Percentiles rank a stretch among this genome's conserved stretches.
These are phyloP conservation scores for Parazoanthus darwini DNA, from an alignment of 92 coral and sea anemone genomes.

Conservation along the genomic window DNA sequence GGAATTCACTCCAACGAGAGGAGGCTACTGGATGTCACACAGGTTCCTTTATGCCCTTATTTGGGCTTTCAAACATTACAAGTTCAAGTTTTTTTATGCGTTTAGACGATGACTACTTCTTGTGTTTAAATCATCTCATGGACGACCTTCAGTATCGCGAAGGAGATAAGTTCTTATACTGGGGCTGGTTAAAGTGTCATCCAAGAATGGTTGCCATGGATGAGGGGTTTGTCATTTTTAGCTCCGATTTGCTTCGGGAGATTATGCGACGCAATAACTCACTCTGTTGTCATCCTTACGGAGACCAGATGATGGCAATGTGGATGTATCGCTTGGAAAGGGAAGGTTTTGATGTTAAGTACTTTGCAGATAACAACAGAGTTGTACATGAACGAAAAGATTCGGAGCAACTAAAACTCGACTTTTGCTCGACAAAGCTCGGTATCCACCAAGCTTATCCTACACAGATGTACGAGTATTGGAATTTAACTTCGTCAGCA, in stretches of 20 bases:
- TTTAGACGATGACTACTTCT: constrained; percentile 64
- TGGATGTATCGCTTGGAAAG: constrained; percentile 47
- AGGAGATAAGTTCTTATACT: constrained; percentile 43
- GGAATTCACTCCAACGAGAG: constrained; percentile 51
- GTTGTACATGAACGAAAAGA: constrained; percentile 29
- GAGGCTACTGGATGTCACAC: constrained; percentile 54
- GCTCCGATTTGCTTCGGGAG: constrained; percentile 46
- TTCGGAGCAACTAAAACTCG: background rate
- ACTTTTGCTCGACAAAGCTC: constrained; percentile 39
- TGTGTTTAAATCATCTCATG: constrained; percentile 58
- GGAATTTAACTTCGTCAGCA: constrained; percentile 50
- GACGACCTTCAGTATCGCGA: constrained; percentile 54
- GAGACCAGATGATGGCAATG: constrained; percentile 65
- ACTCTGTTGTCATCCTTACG: constrained; percentile 53
- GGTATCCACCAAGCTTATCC: constrained; percentile 69
- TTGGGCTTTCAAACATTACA: constrained; percentile 59
- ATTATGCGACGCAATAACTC: constrained; percentile 52
- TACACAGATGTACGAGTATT: constrained; percentile 45
- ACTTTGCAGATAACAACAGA: constrained; percentile 53
- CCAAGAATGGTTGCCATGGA: constrained; percentile 68
- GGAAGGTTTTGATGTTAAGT: constrained; percentile 48
- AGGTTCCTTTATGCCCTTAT: constrained; percentile 51
- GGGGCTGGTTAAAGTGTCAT: constrained; percentile 51
- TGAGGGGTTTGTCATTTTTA: constrained; percentile 52
- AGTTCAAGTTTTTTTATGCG: constrained; percentile 50